A percentile compares a stretch with the other conserved stretches of the same genome.
Conservation (phyloP, 2,113 vertebrate genomes). For the Gadus chalcogrammus region DNA sequence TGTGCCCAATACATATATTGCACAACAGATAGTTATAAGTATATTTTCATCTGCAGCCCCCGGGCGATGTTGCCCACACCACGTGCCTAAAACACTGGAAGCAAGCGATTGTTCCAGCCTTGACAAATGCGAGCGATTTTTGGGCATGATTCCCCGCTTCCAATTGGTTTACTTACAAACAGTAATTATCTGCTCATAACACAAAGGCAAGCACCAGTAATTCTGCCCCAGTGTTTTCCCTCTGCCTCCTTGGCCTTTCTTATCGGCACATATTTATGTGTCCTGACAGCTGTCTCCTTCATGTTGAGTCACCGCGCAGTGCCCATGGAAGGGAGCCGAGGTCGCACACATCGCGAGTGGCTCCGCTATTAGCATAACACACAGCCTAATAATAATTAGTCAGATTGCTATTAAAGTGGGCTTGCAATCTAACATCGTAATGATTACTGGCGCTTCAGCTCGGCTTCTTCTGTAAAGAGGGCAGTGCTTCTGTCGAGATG, state of each 20-base stretch:
- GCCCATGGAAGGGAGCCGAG: constrained; percentile 69
- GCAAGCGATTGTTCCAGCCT: neutral
- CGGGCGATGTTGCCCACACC: too few species aligned
- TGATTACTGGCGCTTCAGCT: constrained; percentile 29
- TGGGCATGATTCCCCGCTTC: constrained; percentile 42
- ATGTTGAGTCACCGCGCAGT: constrained; percentile 72
- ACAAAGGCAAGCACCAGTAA: constrained; percentile 63
- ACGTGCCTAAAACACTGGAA: too few species aligned
- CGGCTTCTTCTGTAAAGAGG: too few species aligned
- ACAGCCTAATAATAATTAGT: constrained; percentile 70
- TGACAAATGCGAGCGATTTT: constrained; percentile 1
- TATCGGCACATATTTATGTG: constrained; percentile 73
- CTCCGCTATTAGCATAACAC: constrained; percentile 71
- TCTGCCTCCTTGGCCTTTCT: constrained; percentile 64
- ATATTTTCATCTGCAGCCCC: too few species aligned
- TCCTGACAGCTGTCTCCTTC: constrained; percentile 71
- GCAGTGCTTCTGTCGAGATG: too few species aligned
- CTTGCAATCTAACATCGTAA: constrained; percentile 64
- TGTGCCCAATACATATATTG: too few species aligned
- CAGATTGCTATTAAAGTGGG: constrained; percentile 69
- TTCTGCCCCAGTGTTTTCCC: constrained; percentile 42
- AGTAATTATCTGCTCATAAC: constrained; percentile 63
- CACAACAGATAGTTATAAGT: too few species aligned
- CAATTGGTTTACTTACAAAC: constrained; percentile 47
- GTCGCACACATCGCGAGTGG: constrained; percentile 73